phyloP scores from a whole-genome alignment of 1,140 invertebrate species.

The Aphelenchoides besseyi region DNA sequence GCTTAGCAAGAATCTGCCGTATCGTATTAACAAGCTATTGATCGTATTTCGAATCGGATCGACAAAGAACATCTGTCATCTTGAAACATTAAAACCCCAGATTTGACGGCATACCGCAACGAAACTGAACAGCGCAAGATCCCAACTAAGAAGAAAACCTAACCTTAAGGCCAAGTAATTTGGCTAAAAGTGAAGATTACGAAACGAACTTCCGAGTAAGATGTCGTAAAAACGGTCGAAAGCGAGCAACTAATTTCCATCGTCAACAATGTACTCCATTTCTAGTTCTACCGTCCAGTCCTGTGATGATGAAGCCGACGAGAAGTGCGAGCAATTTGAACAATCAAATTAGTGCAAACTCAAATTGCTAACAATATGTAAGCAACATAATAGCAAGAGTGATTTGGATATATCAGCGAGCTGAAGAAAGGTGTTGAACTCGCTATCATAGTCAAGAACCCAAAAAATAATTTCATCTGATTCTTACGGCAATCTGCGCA shows the following conservation, averaged over 20 bases:
- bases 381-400: too few species aligned
- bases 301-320: conserved; percentile 2
- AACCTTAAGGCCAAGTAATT: background rate
- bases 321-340: background rate
- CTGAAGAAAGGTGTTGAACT: background rate
- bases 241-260: too few species aligned
- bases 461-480: background rate
- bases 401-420: too few species aligned
- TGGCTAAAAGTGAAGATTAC: background rate
- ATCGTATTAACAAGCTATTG: too few species aligned
- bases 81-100: too few species aligned
- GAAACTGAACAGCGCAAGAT: background rate
- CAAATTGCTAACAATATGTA: background rate
- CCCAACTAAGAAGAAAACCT: background rate
- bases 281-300: too few species aligned
- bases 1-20: too few species aligned
- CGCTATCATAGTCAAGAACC: background rate
- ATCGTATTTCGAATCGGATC: too few species aligned
- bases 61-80: background rate
- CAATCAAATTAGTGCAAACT: background rate
- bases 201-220: background rate
- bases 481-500: conserved; percentile 56
- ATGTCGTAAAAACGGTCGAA: background rate
- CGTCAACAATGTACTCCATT: too few species aligned
- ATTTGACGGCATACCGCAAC: background rate